Conservation (phyloP, 2,888 invertebrate genomes). For the Pharmacophagus antenor region DNA sequence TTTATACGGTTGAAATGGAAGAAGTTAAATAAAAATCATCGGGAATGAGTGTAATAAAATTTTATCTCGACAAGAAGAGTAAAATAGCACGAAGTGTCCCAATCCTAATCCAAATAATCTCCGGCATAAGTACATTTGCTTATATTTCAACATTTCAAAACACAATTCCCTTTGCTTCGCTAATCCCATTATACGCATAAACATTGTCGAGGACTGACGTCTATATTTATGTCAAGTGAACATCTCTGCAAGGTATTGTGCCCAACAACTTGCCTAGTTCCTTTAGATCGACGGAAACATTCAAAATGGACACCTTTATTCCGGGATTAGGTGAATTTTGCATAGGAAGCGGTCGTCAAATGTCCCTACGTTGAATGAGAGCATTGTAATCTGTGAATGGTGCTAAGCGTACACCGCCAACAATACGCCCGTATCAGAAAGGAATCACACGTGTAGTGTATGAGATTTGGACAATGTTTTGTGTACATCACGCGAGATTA, state of each 20-base stretch:
- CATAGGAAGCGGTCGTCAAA: conserved; percentile 76
- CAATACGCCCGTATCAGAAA: conserved; percentile 59
- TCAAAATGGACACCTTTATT: conserved; percentile 67
- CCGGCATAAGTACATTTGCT: conserved; percentile 20
- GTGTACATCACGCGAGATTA: conserved; percentile 57
- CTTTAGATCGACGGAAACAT: conserved; percentile 65
- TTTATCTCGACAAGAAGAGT: neutral
- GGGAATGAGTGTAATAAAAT: neutral
- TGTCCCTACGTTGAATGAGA: conserved; percentile 56
- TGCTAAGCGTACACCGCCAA: conserved; percentile 49
- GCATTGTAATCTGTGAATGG: conserved; percentile 59
- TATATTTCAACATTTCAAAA: conserved; percentile 35
- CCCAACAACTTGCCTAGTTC: conserved; percentile 42
- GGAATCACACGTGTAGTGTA: conserved; percentile 71
- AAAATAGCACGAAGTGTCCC: conserved; percentile 8
- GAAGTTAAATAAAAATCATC: neutral
- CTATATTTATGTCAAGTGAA: conserved; percentile 64
- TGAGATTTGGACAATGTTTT: conserved; percentile 63
- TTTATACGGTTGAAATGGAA: neutral
- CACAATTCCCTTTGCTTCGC: conserved; percentile 49
- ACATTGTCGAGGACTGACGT: conserved; percentile 62
- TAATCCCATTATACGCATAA: conserved; percentile 76
- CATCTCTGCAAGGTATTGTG: conserved; percentile 47
- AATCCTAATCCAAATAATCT: conserved; percentile 17
- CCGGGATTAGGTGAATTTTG: conserved; percentile 76